Conservation (phyloP, 2,113 vertebrate genomes). For the Hydrochoerus hydrochaeris region DNA sequence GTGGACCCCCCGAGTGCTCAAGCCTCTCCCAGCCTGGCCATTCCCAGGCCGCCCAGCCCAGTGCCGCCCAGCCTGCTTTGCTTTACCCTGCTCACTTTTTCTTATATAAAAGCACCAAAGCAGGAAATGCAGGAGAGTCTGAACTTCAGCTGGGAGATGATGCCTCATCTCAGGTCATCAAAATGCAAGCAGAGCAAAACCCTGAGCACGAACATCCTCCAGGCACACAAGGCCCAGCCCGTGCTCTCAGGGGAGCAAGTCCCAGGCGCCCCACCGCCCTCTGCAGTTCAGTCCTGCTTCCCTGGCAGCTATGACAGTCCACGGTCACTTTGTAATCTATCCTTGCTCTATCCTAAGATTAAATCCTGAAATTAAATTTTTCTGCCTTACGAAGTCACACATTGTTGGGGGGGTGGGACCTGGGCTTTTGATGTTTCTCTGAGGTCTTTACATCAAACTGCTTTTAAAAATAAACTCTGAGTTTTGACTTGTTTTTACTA, state of each 20-base stretch:
- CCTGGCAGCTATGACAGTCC: not conserved
- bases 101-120: not conserved
- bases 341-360: not conserved
- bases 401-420: no score
- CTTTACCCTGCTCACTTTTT: not conserved
- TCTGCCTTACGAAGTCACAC: slow-evolving; percentile 17
- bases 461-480: slow-evolving; percentile 17
- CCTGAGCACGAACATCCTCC: not conserved
- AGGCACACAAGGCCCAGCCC: fast-evolving
- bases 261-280: not conserved
- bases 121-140: not conserved
- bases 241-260: fast-evolving
- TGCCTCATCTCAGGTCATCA: not conserved
- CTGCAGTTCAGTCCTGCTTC: not conserved
- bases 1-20: not conserved
- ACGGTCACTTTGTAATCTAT: not conserved
- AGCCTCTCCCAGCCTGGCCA: not conserved
- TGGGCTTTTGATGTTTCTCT: slow-evolving; percentile 29
- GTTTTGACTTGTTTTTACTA: not conserved
- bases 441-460: not conserved
- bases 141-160: not conserved
- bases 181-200: not conserved
- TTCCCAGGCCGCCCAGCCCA: not conserved
- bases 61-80: fast-evolving
- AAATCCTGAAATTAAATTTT: slow-evolving; percentile 55